These are phyloP conservation scores for Cheilinus undulatus DNA, from an alignment of 2,113 vertebrate genomes.

Conservation along the genomic window DNA sequence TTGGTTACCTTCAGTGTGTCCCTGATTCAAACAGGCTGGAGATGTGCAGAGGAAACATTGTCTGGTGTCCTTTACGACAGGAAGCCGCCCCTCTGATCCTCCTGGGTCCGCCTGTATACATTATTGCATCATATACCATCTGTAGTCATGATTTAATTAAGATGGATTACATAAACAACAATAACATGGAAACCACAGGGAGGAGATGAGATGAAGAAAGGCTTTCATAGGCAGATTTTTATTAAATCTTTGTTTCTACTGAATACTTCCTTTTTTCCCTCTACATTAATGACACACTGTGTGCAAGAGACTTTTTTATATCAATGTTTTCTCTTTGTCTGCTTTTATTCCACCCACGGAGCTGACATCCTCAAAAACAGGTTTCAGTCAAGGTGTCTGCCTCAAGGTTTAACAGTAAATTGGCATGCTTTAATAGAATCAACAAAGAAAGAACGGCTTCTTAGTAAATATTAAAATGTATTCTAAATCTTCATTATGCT, in stretches of 20 bases:
- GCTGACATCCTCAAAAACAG: background rate
- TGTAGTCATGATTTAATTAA: conserved; percentile 28
- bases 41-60: background rate
- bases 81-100: background rate
- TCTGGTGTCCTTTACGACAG: background rate
- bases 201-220: background rate
- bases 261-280: conserved; percentile 3
- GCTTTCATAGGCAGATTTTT: conserved; percentile 32
- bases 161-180: conserved; percentile 47
- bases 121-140: conserved; percentile 15
- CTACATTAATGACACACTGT: background rate
- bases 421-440: conserved; percentile 1
- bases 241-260: conserved; percentile 54
- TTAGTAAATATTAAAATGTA: conserved; percentile 24
- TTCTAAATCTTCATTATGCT: conserved; percentile 33
- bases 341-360: background rate
- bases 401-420: background rate
- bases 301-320: background rate
- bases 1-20: too few relatives aligned
- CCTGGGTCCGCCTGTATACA: conserved; percentile 1
- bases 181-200: conserved; percentile 39
- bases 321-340: conserved; percentile 10
- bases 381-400: background rate
- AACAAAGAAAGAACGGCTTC: background rate
- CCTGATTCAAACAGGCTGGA: background rate